Evolutionary conservation across 2,113 vertebrate species (phyloP).

Genomic region (Corynorhinus townsendii): DNA sequence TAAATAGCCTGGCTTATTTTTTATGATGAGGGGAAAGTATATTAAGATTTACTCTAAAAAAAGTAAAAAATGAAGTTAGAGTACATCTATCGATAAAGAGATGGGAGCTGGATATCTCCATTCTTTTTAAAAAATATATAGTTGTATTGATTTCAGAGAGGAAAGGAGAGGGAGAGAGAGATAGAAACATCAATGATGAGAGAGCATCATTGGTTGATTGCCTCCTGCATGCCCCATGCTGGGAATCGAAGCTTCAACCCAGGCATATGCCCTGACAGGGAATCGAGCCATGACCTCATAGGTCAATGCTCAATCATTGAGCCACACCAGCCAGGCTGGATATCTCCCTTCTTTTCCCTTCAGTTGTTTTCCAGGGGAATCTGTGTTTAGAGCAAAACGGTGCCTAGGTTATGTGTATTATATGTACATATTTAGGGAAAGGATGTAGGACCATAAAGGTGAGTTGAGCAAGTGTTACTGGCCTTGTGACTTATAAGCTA

Average conservation of each 20-base stretch:
- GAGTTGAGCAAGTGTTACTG: neutral
- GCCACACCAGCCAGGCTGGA: too few species aligned
- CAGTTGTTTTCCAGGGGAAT: neutral
- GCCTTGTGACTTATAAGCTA: neutral
- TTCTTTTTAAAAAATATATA: too few species aligned
- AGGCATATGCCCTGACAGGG: too few species aligned
- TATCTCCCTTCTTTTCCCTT: neutral
- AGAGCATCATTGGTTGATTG: too few species aligned
- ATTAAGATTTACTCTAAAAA: constrained; percentile 30
- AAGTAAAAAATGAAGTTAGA: neutral
- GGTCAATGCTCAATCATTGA: too few species aligned
- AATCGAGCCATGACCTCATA: too few species aligned
- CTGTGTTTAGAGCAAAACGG: neutral
- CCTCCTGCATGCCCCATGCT: too few species aligned
- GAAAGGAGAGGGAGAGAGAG: too few species aligned
- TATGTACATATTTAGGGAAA: neutral
- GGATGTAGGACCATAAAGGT: neutral
- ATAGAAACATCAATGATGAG: too few species aligned
- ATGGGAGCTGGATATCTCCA: neutral
- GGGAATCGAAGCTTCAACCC: too few species aligned
- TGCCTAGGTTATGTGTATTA: neutral
- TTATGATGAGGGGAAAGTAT: neutral
- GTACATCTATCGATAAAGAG: neutral
- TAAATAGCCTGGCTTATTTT: neutral
- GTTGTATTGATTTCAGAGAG: too few species aligned